Conservation (phyloP, 2,113 vertebrate genomes). For the Cyanistes caeruleus region DNA sequence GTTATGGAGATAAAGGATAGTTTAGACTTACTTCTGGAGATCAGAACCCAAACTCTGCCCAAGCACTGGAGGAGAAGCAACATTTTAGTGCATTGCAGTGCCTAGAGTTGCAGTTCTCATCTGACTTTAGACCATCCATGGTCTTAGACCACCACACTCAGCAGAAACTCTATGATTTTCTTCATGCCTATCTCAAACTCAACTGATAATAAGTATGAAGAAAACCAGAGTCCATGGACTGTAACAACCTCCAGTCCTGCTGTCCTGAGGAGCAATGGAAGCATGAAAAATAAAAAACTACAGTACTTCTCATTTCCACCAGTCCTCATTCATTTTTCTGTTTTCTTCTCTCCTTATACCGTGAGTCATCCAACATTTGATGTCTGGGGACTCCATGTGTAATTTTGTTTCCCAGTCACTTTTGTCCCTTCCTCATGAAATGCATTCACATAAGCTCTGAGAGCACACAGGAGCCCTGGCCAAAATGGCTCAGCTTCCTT, state of each 20-base stretch:
- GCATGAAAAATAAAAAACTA: background rate
- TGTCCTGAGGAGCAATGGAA: background rate
- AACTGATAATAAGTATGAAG: background rate
- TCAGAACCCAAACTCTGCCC: background rate
- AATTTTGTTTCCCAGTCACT: background rate
- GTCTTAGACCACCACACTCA: background rate
- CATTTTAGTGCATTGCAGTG: background rate
- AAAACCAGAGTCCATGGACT: background rate
- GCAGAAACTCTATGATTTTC: background rate
- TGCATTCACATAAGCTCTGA: background rate
- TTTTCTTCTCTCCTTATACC: background rate
- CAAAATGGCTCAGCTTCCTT: constrained; percentile 64
- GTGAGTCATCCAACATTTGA: background rate
- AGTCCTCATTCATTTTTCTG: background rate
- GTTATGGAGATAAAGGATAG: background rate
- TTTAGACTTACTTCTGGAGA: background rate
- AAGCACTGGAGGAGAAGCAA: background rate
- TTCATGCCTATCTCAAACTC: background rate
- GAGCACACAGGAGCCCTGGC: background rate
- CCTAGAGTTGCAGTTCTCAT: background rate
- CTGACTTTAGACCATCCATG: background rate
- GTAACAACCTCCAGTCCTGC: background rate
- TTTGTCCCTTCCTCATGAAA: background rate
- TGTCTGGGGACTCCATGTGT: background rate
- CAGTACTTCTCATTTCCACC: background rate